Base-by-base conservation (phyloP, 2,888 invertebrate species). In the Listrodromus nycthemerus region DNA sequence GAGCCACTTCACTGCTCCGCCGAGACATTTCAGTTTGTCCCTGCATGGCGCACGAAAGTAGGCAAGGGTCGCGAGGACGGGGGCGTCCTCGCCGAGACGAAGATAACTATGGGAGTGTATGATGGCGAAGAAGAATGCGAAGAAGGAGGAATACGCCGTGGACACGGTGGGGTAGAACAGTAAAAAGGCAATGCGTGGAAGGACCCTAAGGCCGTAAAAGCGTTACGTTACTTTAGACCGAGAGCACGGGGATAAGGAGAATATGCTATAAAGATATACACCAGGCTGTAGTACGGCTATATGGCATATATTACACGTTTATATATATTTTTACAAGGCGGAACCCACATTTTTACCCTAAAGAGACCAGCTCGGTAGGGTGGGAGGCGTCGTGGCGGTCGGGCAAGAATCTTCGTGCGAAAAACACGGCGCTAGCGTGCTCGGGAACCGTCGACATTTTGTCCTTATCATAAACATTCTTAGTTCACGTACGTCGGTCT, bases 391-490 rank as follows among this genome's bases (percentile, higher is more conserved):
- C 63, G 76, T 70, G 27, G 24, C 24, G 55, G 80, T 61, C 16
- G 37, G 24, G 21, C 1, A 16, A 45, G 82, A 65, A 63, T 82
- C 79, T 79, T 61, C 52, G 78, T 61, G 37, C 84, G 65, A 70
- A 41, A 41, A 76, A 66, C 37, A 66, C 16, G 55, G 52, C 45
- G 52, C 21, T 65, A 41, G 50, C 65, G 37, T 71, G 27, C 16
- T 78, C 13, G 45, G 37, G 52, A 82, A 70, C 75, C 78, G 33
- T 67, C 82, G 75, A 81, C 79, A 82, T 84, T 84, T 76, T 67
- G 84, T 82, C 81, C 61, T 61, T 48, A 41, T 75, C 75, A 82
- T 84, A 84, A 82, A 84, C 75, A 82, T 84, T 52, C 82, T 71
- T 63, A 75, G 66, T 79, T 84, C 75, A 84, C 75, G 75, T 66